Conservation (phyloP, 2,888 invertebrate genomes). For the Tenthredo scrophulariae region DNA sequence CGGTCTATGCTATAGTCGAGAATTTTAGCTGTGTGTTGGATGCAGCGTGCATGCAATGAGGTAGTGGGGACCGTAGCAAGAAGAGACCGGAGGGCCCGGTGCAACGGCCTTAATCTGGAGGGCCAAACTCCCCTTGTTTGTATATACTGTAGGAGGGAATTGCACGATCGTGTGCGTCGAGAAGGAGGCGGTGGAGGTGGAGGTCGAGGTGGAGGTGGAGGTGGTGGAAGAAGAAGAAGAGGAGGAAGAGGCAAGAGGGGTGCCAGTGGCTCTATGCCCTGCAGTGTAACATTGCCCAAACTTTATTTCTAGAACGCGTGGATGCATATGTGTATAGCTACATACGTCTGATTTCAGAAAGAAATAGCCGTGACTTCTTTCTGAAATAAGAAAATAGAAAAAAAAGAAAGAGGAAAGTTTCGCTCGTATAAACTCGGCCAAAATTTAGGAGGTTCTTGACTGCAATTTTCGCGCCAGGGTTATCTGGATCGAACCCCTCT, state of each 20-base stretch:
- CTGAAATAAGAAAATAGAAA: conserved; percentile 54
- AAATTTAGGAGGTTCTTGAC: conserved; percentile 75
- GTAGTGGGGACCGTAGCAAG: conserved; percentile 48
- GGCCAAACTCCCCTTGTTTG: conserved; percentile 67
- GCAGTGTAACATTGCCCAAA: conserved; percentile 61
- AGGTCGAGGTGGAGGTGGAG: neutral
- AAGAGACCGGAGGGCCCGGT: conserved; percentile 71
- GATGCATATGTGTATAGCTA: neutral
- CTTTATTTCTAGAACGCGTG: conserved; percentile 75
- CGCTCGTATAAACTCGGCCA: conserved; percentile 66
- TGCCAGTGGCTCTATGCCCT: conserved; percentile 11
- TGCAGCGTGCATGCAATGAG: conserved; percentile 28
- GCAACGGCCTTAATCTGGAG: conserved; percentile 76
- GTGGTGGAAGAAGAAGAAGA: neutral
- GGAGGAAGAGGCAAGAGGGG: conserved; percentile 40
- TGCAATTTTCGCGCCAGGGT: conserved; percentile 55
- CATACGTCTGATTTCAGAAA: conserved; percentile 73
- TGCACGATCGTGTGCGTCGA: conserved; percentile 21
- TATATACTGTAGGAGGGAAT: conserved; percentile 38
- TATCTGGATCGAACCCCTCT: neutral
- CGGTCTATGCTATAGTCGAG: conserved; percentile 8
- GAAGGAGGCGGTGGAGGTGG: neutral
- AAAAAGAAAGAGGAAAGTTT: conserved; percentile 58
- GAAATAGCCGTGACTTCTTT: conserved; percentile 72
- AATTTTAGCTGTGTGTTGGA: neutral